Base-by-base conservation (phyloP, 2,797 vertebrate species). In the Balearica regulorum region DNA sequence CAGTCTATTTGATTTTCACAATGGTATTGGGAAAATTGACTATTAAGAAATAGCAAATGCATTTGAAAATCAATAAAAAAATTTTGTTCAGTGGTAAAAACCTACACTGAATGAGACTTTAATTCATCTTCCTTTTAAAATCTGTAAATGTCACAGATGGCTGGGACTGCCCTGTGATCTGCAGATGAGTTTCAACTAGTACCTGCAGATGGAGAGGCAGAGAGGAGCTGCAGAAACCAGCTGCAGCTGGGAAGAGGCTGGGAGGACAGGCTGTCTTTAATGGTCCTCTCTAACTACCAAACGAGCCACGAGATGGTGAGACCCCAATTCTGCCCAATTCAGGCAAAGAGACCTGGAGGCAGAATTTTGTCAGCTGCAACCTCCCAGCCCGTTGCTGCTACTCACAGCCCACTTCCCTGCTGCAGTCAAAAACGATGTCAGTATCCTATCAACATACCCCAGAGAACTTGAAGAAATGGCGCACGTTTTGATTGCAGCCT, bases 81-180 rank as follows among this genome's bases (percentile, higher is more conserved):
- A 6, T 21, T 83, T 71, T 79, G 13, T 11, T 78, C 2, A 3
- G 10, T 64, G 21, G n/a, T 58, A 62, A 90, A 89, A 89, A 43
- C 6, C 6, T 60, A 14, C 13, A 14, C 1, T 0, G 0, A 78
- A 49, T 64, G 35, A 60, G 18, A 35, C 55, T 55, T 26, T n/a
- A 60, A 48, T 37, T 46, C 10, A 64, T 16, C n/a, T 68, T 49
- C 22, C 31, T 64, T 75, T 64, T 5, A 44, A 84, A 81, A 78
- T 2, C 15, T 48, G 28, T 16, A 26, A 81, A 75, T 0, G 0
- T 26, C 48, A 39, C 39, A 53, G 25, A 4, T 35, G 2, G 1
- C 7, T 73, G 61, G 2, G 58, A 51, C 29, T 70, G 61, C 46
- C 54, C 28, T 71, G 33, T 62, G 41, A 76, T 6, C 4, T 49